Evolutionary conservation across 2,888 invertebrate genomes (phyloP), one percentile per base, ranked within the genome.

Genomic region (Leucania comma): DNA sequence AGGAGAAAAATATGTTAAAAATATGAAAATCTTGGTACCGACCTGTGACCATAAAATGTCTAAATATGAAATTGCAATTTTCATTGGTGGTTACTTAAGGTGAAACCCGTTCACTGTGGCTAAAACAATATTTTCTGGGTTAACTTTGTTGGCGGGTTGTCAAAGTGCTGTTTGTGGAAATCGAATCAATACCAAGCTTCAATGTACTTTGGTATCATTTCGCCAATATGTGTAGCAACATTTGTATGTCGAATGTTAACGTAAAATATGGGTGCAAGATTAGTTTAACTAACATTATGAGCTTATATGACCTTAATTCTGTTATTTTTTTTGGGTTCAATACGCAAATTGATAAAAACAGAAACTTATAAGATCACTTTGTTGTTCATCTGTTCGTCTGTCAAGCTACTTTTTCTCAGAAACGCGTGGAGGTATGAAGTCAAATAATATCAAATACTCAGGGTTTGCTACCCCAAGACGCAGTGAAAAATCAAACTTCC

Each of bases 141-240:
- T 69, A 81, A 66, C 81, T 26, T 58, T 20, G 32, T 29, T 42
- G 54, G 62, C 48, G 32, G 32, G 26, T 56, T 76, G 62, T 77
- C 81, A 81, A 22, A 76, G 60, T 29, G 54, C 38, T 26, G 59
- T 32, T 32, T 60, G 68, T 81, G 22, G 78, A 63, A 81, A 80
- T 78, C 38, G 79, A 82, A 82, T 80, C 79, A 67, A 77, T 78
- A 76, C 24, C 24, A 58, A 38, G 42, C 35, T 59, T 60, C 20
- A 12, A 32, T 56, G 56, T 12, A 35, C 20, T 42, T n/a, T 20
- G 54, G 50, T 50, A 78, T 56, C n/a, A 35, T 38, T 9, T 32
- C 24, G 20, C 29, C 29, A 29, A n/a, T 17, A 17, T 14, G 50
- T 3, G 3, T 46, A 14, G 42, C 53, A 26, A 46, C 1, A 17